A percentile compares a stretch with the other conserved stretches of the same genome.
These are phyloP conservation scores for Myxocyprinus asiaticus DNA, from an alignment of 2,113 vertebrate genomes.

Conservation along the genomic window DNA sequence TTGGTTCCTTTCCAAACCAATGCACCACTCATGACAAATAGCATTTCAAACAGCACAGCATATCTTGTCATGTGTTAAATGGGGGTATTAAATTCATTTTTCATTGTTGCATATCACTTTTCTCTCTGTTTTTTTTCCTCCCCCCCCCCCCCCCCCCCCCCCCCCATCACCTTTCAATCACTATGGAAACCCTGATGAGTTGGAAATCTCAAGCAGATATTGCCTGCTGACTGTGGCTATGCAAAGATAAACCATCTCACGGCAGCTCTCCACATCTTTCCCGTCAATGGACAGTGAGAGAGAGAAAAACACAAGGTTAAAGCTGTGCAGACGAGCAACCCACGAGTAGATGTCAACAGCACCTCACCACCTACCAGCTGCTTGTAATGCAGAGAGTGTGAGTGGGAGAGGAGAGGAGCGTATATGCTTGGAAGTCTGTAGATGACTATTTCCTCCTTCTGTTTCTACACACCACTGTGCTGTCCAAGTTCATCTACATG, in stretches of 20 bases:
- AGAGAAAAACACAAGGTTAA: conserved; percentile 8
- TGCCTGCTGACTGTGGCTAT: conserved; percentile 18
- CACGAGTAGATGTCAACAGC: conserved; percentile 64
- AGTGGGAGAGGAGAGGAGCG: conserved; percentile 62
- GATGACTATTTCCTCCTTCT: conserved; percentile 22
- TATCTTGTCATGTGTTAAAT: background rate
- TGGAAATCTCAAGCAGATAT: conserved; percentile 47
- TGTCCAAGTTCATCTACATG: conserved; percentile 19
- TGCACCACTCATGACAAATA: background rate
- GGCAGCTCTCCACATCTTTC: background rate
- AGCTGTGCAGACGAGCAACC: conserved; percentile 61
- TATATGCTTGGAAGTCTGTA: conserved; percentile 38
- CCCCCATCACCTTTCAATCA: conserved; percentile 66
- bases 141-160: conserved; percentile 61
- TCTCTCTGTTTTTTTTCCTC: conserved; percentile 48
- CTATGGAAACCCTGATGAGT: conserved; percentile 68
- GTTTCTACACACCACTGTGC: conserved; percentile 8
- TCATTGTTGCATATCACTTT: background rate
- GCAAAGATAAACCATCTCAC: conserved; percentile 2
- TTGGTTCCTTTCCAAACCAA: too few species aligned
- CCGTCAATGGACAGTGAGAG: conserved; percentile 34
- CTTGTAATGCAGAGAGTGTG: conserved; percentile 71
- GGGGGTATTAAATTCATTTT: too few species aligned
- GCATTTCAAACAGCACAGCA: background rate
- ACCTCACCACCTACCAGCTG: conserved; percentile 70